Evolutionary conservation across 2,113 vertebrate species (phyloP).

Genomic region (Montifringilla adamsi): DNA sequence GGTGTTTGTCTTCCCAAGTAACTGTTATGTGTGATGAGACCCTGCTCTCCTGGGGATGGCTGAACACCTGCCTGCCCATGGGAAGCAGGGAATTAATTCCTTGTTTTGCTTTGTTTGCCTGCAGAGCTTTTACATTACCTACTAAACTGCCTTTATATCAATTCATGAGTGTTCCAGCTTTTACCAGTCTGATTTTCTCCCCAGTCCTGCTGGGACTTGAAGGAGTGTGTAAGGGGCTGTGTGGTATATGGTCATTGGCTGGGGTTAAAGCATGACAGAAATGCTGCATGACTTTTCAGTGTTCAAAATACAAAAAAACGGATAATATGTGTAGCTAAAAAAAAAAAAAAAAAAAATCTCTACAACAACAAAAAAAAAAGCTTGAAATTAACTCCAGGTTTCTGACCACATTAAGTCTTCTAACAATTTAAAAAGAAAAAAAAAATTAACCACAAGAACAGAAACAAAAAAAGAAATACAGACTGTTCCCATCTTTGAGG

Average conservation of each 20-base stretch:
- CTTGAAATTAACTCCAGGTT: slow-evolving; percentile 54
- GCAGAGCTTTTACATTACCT: background rate
- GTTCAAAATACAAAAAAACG: slow-evolving; percentile 15
- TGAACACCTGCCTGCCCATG: background rate
- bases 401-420: slow-evolving; percentile 10
- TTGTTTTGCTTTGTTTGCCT: background rate
- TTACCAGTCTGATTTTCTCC: background rate
- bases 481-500: slow-evolving; percentile 51
- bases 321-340: background rate
- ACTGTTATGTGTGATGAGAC: accelerated
- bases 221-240: background rate
- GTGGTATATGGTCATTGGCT: background rate
- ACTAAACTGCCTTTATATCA: background rate
- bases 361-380: background rate
- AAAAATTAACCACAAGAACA: background rate
- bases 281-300: background rate
- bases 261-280: background rate
- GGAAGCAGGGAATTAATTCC: background rate
- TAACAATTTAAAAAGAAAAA: background rate
- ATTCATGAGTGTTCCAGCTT: background rate
- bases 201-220: background rate
- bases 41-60: background rate
- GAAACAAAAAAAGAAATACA: slow-evolving; percentile 25
- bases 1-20: background rate
- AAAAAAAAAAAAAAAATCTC: background rate